Evolutionary conservation across 2,113 vertebrate species (phyloP).

Genomic region (Pterophyllum scalare): DNA sequence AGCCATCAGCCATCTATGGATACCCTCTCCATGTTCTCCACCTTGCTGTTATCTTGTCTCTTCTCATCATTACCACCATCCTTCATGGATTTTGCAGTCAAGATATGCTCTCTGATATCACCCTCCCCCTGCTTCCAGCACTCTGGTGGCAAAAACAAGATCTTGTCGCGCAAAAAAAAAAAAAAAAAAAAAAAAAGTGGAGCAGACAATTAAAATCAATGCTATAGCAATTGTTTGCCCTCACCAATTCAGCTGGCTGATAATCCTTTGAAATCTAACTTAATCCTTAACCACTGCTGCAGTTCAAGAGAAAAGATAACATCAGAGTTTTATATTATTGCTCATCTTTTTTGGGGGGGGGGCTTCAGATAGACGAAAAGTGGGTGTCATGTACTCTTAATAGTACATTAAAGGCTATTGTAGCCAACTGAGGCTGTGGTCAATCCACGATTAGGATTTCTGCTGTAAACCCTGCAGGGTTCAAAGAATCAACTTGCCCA

Average conservation of each 20-base stretch:
- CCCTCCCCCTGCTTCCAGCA: conserved; percentile 38
- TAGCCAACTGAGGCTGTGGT: conserved; percentile 54
- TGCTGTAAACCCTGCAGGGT: conserved; percentile 72
- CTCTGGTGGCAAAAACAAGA: conserved; percentile 71
- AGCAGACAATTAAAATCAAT: conserved; percentile 81
- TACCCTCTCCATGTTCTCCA: conserved; percentile 75
- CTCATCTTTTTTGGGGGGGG: conserved; percentile 17
- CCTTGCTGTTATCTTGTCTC: conserved; percentile 78
- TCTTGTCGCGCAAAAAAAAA: conserved; percentile 67
- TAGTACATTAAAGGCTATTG: conserved; percentile 63
- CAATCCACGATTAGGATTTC: conserved; percentile 70
- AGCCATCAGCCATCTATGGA: conserved; percentile 66
- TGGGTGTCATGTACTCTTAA: conserved; percentile 43
- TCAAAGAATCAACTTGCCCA: conserved; percentile 73
- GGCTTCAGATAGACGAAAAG: conserved; percentile 13
- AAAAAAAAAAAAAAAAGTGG: conserved; percentile 59
- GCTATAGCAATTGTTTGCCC: conserved; percentile 72
- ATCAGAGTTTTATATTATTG: conserved; percentile 55
- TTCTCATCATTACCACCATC: conserved; percentile 79
- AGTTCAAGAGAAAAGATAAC: conserved; percentile 43
- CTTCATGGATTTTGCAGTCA: conserved; percentile 72
- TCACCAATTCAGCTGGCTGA: conserved; percentile 64
- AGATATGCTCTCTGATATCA: conserved; percentile 79
- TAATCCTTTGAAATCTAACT: conserved; percentile 74
- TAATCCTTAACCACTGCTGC: conserved; percentile 67